A percentile compares a stretch with the other conserved stretches of the same genome.
Conservation (phyloP, 2,888 invertebrate genomes). For the Papilio protenor region DNA sequence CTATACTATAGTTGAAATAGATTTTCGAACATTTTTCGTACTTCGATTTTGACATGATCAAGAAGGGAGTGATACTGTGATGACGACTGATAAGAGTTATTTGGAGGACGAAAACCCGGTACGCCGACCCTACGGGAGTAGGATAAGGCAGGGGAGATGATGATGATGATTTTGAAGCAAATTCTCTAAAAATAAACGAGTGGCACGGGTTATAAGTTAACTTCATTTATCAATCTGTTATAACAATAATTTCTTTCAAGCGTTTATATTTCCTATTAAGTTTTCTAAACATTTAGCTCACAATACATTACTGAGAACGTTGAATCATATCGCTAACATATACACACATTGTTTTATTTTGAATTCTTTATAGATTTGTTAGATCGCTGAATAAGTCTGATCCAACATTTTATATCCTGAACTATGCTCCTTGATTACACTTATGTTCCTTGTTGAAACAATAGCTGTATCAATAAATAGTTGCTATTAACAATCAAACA, state of each 20-base stretch:
- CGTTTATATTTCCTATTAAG: constrained; percentile 11
- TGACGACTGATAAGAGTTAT: no score
- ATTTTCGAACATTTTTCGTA: background rate
- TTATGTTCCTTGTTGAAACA: background rate
- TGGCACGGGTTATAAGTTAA: background rate
- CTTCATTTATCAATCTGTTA: constrained; percentile 9
- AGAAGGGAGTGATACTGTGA: no score
- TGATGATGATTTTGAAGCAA: background rate
- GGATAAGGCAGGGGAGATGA: no score
- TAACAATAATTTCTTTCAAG: constrained; percentile 11
- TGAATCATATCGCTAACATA: constrained; percentile 11
- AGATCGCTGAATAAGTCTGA: background rate
- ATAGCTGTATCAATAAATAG: constrained; percentile 24
- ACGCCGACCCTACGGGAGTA: no score
- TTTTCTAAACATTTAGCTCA: constrained; percentile 11
- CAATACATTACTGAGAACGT: constrained; percentile 5
- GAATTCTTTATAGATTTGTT: constrained; percentile 15
- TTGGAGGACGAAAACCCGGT: no score
- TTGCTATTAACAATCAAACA: constrained; percentile 52
- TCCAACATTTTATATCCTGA: constrained; percentile 1
- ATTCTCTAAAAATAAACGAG: background rate
- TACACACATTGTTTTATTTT: constrained; percentile 21
- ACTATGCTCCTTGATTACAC: background rate
- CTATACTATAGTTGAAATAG: no score
- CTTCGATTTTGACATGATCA: no score